These are phyloP conservation scores for Polia nebulosa DNA, from an alignment of 2,888 invertebrate species.

Conservation along the genomic window DNA sequence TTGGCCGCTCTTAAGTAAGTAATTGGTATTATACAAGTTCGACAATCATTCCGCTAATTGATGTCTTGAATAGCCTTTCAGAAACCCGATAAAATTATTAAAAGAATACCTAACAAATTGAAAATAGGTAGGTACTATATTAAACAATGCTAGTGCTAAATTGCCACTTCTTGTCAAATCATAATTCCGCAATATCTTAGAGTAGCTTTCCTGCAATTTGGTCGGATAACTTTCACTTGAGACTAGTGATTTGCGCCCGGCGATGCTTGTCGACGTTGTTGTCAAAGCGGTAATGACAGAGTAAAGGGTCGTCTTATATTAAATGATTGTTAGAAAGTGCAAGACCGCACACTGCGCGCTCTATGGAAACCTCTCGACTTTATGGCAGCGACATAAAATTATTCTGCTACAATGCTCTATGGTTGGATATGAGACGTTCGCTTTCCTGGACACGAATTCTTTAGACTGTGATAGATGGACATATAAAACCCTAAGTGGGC, in stretches of 20 bases:
- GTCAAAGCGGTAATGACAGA: constrained; percentile 57
- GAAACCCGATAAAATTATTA: too few relatives aligned
- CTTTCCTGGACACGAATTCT: not conserved
- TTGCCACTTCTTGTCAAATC: constrained; percentile 47
- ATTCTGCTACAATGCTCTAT: not conserved
- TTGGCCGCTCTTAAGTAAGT: too few relatives aligned
- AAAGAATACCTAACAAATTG: not conserved
- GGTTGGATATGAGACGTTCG: not conserved
- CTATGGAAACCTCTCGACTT: not conserved
- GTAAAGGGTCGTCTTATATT: constrained; percentile 57
- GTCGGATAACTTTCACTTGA: constrained; percentile 59
- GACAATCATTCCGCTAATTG: too few relatives aligned
- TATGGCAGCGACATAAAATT: not conserved
- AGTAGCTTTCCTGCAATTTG: constrained; percentile 62
- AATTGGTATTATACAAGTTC: too few relatives aligned
- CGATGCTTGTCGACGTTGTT: constrained; percentile 54
- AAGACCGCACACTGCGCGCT: constrained; percentile 27
- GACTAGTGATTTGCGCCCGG: constrained; percentile 62
- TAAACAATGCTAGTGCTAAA: constrained; percentile 8
- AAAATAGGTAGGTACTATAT: not conserved
- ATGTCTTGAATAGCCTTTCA: too few relatives aligned
- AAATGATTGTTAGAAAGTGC: constrained; percentile 61
- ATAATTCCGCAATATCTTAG: constrained; percentile 39
- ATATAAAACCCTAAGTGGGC: too few relatives aligned
- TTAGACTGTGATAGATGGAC: not conserved